These are phyloP conservation scores for Porites lobata DNA, from an alignment of 92 coral and sea anemone species.

Conservation along the genomic window DNA sequence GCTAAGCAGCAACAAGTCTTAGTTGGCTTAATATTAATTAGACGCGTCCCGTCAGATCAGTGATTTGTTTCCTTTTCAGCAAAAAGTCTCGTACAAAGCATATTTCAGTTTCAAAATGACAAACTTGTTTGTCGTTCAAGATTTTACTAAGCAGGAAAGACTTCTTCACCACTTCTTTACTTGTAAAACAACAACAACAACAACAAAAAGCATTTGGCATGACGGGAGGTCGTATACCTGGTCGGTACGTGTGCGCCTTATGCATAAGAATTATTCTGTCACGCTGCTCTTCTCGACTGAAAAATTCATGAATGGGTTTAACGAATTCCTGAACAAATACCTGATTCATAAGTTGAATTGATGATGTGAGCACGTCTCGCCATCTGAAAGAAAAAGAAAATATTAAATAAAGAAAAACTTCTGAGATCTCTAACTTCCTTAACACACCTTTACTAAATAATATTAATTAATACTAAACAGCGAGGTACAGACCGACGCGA, in stretches of 20 bases:
- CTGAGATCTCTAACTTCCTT: not conserved
- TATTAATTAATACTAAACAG: not conserved
- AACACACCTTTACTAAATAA: not conserved
- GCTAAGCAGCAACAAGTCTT: too few relatives aligned
- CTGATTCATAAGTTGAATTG: constrained; percentile 89
- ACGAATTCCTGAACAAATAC: constrained; percentile 45
- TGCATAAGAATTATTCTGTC: not conserved
- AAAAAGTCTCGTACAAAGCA: too few relatives aligned
- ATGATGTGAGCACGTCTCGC: constrained; percentile 86
- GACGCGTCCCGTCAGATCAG: too few relatives aligned
- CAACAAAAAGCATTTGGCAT: not conserved
- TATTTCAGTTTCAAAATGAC: not conserved
- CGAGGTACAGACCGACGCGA: too few relatives aligned
- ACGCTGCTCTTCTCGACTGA: not conserved
- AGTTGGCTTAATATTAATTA: too few relatives aligned
- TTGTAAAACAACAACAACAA: not conserved
- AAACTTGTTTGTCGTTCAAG: too few relatives aligned
- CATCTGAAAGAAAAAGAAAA: constrained; percentile 64
- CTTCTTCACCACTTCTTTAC: too few relatives aligned
- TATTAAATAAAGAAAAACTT: not conserved
- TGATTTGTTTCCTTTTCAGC: too few relatives aligned
- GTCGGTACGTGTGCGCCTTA: too few relatives aligned
- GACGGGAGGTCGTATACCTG: not conserved
- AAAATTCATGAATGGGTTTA: not conserved
- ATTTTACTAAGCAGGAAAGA: too few relatives aligned